Evolutionary conservation across 2,113 vertebrate genomes (phyloP), one percentile per base, ranked within the genome.

Genomic region (Myotis lucifugus): DNA sequence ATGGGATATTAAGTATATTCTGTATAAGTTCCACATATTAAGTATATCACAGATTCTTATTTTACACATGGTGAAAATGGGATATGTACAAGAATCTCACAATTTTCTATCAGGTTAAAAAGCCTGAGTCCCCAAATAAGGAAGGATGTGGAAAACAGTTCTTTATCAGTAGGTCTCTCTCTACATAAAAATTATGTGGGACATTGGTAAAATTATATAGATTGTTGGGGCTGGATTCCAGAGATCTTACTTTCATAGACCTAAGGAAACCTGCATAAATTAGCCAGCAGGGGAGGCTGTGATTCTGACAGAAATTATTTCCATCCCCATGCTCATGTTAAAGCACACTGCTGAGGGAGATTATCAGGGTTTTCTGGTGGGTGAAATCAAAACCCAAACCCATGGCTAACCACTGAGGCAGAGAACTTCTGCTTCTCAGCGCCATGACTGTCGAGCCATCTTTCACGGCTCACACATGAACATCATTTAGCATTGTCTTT

Each of bases 61-160:
- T 91, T 89, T 7, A 67, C 11, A 77, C 14, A 76, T 29, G 66
- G 42, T 48, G 7, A 89, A 89, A 61, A 40, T 69, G 32, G 10
- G 67, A 40, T 64, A 34, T 23, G 0, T n/a, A 6, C 3, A 34
- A 72, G 12, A 1, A 61, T 61, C 2, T 79, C 34, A 92, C 15
- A 59, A 12, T 93, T 95, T 85, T 72, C n/a, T 27, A 37, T 66
- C 3, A 85, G 70, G 1, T 89, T 69, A 21, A 69, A 70, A 87
- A 85, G 3, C 11, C 19, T 23, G 70, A 42, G n/a, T 79, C 87
- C 42, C 8, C 88, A 86, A 85, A 13, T 66, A 72, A 93, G 66
- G 6, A 50, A 48, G 19, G 7, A 69, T 89, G 27, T 50, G 10
- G 19, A 52, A 73, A 52, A 52, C 34, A 27, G 9, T 10, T 81